Evolutionary conservation across 2,113 vertebrate genomes (phyloP).

Genomic region (Epinephelus moara): DNA sequence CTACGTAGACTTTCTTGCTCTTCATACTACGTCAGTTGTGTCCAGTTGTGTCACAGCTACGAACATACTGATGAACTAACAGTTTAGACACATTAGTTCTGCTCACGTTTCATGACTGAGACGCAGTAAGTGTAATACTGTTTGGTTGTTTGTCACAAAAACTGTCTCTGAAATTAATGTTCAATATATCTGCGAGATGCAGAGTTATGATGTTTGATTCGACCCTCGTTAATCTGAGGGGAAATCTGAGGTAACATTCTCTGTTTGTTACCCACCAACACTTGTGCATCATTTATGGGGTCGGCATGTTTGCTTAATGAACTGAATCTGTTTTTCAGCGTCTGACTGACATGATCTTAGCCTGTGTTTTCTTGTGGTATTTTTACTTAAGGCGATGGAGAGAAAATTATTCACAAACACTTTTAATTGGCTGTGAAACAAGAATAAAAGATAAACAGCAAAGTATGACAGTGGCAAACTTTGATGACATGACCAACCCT

Average conservation of each 20-base stretch:
- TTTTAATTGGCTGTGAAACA: background rate
- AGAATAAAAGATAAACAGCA: background rate
- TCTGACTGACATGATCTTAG: background rate
- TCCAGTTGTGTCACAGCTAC: too few species aligned
- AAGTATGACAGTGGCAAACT: background rate
- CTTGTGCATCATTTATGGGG: background rate
- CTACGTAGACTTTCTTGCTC: too few species aligned
- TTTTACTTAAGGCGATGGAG: background rate
- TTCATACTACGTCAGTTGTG: too few species aligned
- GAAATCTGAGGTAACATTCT: slow-evolving; percentile 1
- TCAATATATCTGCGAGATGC: background rate
- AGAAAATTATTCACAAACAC: background rate
- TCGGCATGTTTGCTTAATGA: background rate
- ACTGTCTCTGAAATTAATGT: background rate
- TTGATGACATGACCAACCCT: background rate
- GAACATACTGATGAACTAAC: too few species aligned
- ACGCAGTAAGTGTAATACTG: too few species aligned
- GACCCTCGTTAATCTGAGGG: background rate
- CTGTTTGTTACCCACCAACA: background rate
- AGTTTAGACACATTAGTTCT: too few species aligned
- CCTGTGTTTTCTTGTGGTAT: background rate
- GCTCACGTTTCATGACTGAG: too few species aligned
- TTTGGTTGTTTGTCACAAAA: background rate
- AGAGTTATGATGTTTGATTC: background rate
- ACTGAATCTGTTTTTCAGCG: background rate